These are phyloP conservation scores for Dipus sagitta DNA, from an alignment of 2,797 vertebrate species.

Conservation along the genomic window DNA sequence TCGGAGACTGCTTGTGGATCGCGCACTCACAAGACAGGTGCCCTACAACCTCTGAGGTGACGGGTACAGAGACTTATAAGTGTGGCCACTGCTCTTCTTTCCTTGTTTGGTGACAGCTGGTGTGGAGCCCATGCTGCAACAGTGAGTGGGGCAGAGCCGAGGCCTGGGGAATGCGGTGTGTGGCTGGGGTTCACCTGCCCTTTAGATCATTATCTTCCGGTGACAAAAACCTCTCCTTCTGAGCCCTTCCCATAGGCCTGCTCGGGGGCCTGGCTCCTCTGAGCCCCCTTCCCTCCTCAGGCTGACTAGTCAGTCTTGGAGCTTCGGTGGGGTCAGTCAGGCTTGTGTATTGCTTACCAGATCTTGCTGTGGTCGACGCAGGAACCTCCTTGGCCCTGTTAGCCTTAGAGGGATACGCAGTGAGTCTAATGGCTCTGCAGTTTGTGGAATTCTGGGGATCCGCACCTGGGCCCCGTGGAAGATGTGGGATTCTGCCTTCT, in stretches of 20 bases:
- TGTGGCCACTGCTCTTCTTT: not conserved
- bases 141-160: too few relatives aligned
- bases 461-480: too few relatives aligned
- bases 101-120: not conserved
- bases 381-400: not conserved
- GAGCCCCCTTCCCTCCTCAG: not conserved
- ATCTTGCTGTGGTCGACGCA: too few relatives aligned
- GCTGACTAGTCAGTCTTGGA: not conserved
- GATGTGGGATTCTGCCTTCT: not conserved
- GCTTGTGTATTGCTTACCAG: not conserved
- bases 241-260: rapidly evolving
- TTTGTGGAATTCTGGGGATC: not conserved
- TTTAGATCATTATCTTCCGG: not conserved
- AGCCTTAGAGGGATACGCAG: not conserved
- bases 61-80: not conserved
- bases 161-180: too few relatives aligned
- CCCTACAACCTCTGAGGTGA: not conserved
- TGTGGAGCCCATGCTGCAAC: not conserved
- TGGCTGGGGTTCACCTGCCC: too few relatives aligned
- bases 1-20: not conserved
- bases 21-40: too few relatives aligned
- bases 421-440: not conserved
- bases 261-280: not conserved
- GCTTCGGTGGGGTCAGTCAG: not conserved
- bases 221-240: rapidly evolving